Conservation (phyloP, 2,113 vertebrate genomes). For the Lasiurus borealis region DNA sequence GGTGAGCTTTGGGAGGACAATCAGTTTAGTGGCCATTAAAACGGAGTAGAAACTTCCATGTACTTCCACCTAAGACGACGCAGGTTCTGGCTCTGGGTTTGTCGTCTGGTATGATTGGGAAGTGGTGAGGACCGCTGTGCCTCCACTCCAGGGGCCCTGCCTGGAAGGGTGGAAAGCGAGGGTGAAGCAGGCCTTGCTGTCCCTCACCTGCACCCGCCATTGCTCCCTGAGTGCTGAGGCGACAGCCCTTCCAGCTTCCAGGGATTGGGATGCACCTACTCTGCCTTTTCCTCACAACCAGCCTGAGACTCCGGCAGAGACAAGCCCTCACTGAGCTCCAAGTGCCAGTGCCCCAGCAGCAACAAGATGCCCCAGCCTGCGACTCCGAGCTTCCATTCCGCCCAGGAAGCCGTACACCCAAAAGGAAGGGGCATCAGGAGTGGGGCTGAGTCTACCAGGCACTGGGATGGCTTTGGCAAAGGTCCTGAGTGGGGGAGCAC, state of each 20-base stretch:
- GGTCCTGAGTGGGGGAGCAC: not conserved
- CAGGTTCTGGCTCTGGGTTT: not conserved
- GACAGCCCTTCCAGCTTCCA: too few species aligned
- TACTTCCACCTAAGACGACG: not conserved
- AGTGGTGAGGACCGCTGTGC: too few species aligned
- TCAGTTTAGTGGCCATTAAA: not conserved
- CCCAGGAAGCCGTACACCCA: not conserved
- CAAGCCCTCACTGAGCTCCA: not conserved
- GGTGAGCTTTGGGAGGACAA: not conserved
- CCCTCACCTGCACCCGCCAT: not conserved
- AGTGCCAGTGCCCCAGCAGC: not conserved
- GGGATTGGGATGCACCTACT: not conserved
- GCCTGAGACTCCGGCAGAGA: not conserved
- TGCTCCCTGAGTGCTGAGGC: not conserved
- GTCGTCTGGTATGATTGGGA: not conserved
- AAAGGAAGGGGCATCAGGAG: not conserved
- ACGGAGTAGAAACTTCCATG: not conserved
- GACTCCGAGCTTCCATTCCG: not conserved
- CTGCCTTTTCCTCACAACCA: not conserved
- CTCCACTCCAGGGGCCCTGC: not conserved
- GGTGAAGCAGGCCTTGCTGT: too few species aligned
- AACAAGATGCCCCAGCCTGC: not conserved
- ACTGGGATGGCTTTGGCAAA: not conserved
- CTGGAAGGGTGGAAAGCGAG: too few species aligned
- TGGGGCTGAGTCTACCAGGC: not conserved